Evolutionary conservation across 2,888 invertebrate genomes (phyloP), one percentile per base, ranked within the genome.

Genomic region (Blastobasis lacticolella): DNA sequence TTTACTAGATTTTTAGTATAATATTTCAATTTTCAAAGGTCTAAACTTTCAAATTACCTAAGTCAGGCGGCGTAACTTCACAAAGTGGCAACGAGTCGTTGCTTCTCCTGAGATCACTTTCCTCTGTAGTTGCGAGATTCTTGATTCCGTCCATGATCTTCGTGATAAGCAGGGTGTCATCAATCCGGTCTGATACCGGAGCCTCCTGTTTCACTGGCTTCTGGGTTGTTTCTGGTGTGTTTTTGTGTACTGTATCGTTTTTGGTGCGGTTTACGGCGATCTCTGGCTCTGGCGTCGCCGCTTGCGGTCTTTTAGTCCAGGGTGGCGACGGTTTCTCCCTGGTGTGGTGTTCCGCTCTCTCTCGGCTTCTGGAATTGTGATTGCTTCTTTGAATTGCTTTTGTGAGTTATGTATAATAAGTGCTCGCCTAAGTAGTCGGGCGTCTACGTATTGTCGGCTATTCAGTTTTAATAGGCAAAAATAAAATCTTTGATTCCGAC

Each of bases 21-120:
- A 43, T 3, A 23, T 23, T 23, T 23, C 23, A 23, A 23, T 3
- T 23, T 23, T n/a, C 1, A 3, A 23, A 23, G 23, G 23, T 23
- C 23, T 2, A 23, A 23, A 23, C 23, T 23, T 23, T 23, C 23
- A 48, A 72, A 85, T 89, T 75, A 93, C 93, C 90, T 71, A 93
- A 89, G 78, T 91, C 90, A 41, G 91, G 90, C 38, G 92, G 92
- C 48, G 90, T 82, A 54, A 83, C 83, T 10, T 92, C 92, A 75
- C 93, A 94, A 37, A 79, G 73, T 57, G 73, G 89, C 76, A 74
- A 70, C 57, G 58, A 69, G 42, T 69, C 64, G 60, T 75, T 78
- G 51, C 64, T 78, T 56, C 62, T 69, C 53, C 65, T 73, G n/a
- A 66, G 42, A 7, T 63, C 69, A 4, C 56, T 58, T n/a, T 64